A percentile compares a stretch with the other conserved stretches of the same genome.
These are phyloP conservation scores for Xylocampa areola DNA, from an alignment of 2,888 invertebrate species.

Conservation along the genomic window DNA sequence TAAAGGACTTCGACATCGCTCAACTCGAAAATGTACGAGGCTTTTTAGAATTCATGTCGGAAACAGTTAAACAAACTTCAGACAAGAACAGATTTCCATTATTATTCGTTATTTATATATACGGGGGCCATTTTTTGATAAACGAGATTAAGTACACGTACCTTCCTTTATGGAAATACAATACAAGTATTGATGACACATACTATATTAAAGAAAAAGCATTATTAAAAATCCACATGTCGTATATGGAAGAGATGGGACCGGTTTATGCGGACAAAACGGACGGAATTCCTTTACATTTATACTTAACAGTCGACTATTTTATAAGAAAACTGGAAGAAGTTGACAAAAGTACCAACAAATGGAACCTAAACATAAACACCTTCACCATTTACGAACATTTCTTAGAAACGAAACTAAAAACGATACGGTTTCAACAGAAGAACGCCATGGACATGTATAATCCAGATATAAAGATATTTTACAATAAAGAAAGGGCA, in stretches of 20 bases:
- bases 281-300: conserved; percentile 26
- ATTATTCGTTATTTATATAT: neutral
- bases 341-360: neutral
- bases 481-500: conserved; percentile 35
- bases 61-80: neutral
- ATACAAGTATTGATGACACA: neutral
- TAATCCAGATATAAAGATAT: conserved; percentile 19
- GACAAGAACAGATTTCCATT: neutral
- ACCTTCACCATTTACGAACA: conserved; percentile 35
- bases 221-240: no score
- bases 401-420: conserved; percentile 41
- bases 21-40: conserved; percentile 30
- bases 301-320: conserved; percentile 40
- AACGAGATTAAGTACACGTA: neutral
- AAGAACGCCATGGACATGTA: conserved; percentile 37
- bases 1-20: conserved; percentile 12
- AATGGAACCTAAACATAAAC: conserved; percentile 30
- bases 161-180: conserved; percentile 10
- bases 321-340: conserved; percentile 26
- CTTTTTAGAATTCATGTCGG: conserved; percentile 13
- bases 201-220: neutral
- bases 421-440: conserved; percentile 33
- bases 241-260: no score
- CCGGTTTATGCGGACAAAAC: neutral
- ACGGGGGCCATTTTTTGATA: neutral